Evolutionary conservation across 2,888 invertebrate species (phyloP).

Genomic region (Drosophila acutilabella): DNA sequence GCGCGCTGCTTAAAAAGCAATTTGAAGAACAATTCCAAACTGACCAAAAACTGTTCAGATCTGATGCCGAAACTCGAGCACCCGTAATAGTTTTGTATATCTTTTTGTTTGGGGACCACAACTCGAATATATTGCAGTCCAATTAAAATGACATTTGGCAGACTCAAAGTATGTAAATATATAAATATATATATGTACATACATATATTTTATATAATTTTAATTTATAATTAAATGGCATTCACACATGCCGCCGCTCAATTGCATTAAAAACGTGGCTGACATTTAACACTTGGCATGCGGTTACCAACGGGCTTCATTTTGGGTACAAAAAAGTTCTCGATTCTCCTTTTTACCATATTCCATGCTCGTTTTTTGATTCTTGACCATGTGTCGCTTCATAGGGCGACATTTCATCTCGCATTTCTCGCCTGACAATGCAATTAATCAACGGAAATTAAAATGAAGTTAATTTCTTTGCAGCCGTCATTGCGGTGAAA

Average conservation of each 20-base stretch:
- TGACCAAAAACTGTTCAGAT: slow-evolving; percentile 13
- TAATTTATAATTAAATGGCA: slow-evolving; percentile 54
- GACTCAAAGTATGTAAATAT: slow-evolving; percentile 19
- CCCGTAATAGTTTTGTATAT: slow-evolving; percentile 25
- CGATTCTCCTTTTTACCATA: not conserved
- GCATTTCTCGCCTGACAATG: slow-evolving; percentile 61
- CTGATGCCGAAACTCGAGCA: slow-evolving; percentile 45
- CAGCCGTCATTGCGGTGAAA: slow-evolving; percentile 61
- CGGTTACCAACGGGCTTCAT: slow-evolving; percentile 46
- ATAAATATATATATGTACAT: not conserved
- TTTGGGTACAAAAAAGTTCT: slow-evolving; percentile 23
- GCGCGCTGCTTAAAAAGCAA: slow-evolving; percentile 66
- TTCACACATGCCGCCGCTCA: slow-evolving; percentile 43
- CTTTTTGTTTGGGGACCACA: not conserved
- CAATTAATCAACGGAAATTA: slow-evolving; percentile 79
- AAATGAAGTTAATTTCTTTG: slow-evolving; percentile 73
- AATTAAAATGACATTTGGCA: slow-evolving; percentile 60
- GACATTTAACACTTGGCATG: slow-evolving; percentile 77
- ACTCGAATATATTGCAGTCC: slow-evolving; percentile 21
- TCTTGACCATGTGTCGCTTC: slow-evolving; percentile 20
- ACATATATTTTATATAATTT: slow-evolving; percentile 37
- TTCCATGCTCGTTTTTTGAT: slow-evolving; percentile 1
- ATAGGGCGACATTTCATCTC: slow-evolving; percentile 46
- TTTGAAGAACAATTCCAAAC: slow-evolving; percentile 47
- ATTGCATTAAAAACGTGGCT: slow-evolving; percentile 58